These are phyloP conservation scores for Eristalinus aeneus DNA, from an alignment of 2,888 invertebrate genomes.

Conservation along the genomic window DNA sequence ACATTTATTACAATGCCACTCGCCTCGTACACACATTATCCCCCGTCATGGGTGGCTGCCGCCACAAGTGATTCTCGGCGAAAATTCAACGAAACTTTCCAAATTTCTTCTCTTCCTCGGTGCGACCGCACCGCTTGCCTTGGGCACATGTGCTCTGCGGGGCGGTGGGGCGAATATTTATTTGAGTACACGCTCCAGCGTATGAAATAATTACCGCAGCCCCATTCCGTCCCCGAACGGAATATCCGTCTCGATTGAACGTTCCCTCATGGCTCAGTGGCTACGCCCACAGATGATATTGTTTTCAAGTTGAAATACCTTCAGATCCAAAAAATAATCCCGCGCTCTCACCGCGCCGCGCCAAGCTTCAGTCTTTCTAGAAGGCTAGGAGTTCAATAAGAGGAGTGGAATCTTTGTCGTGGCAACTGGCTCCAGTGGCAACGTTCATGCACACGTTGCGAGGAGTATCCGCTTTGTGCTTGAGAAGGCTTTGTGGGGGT, in stretches of 20 bases:
- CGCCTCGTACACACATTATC: neutral
- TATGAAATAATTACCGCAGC: conserved; percentile 30
- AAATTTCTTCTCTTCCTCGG: neutral
- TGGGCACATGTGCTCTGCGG: neutral
- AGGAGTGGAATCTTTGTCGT: neutral
- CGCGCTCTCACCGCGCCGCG: neutral
- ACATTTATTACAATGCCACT: conserved; percentile 21
- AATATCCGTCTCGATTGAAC: conserved; percentile 15
- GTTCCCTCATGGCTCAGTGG: neutral
- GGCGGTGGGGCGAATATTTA: neutral
- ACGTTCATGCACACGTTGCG: neutral
- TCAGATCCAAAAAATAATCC: conserved; percentile 11
- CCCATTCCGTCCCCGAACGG: neutral
- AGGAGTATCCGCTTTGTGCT: neutral
- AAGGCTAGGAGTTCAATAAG: neutral
- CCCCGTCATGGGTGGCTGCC: neutral
- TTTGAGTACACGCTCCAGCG: conserved; percentile 3
- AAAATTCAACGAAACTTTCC: conserved; percentile 18
- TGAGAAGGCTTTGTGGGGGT: neutral
- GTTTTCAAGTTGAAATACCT: conserved; percentile 17
- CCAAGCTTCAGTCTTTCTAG: too few species aligned
- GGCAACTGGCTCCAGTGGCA: conserved; percentile 10
- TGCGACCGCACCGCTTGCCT: neutral
- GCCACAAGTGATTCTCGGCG: conserved; percentile 20
- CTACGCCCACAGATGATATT: neutral